Evolutionary conservation across 2,888 invertebrate species (phyloP).

Genomic region (Hypomecis punctinalis): DNA sequence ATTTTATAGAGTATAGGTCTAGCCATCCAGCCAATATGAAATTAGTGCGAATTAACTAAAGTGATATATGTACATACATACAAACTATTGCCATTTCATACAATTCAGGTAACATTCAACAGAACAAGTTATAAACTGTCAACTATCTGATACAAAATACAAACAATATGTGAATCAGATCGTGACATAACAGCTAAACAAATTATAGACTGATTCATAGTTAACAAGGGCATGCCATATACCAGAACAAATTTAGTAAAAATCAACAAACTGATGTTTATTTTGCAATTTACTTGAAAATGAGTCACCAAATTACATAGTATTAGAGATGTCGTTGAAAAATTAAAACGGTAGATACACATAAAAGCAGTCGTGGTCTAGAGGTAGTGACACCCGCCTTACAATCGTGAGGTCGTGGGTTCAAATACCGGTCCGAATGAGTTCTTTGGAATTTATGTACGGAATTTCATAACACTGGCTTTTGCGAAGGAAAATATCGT

Average conservation of each 20-base stretch:
- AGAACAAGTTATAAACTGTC: neutral
- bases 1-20: no score
- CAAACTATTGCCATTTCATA: no score
- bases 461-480: no score
- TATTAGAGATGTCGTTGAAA: conserved; percentile 21
- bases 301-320: conserved; percentile 40
- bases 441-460: no score
- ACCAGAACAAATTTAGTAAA: conserved; percentile 23
- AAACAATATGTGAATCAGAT: conserved; percentile 25
- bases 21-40: no score
- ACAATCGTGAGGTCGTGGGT: no score
- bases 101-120: neutral
- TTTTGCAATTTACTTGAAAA: conserved; percentile 33
- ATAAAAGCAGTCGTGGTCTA: no score
- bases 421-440: neutral
- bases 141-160: neutral
- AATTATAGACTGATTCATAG: conserved; percentile 21
- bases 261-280: conserved; percentile 30
- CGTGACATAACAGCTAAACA: conserved; percentile 17
- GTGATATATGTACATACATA: no score
- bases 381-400: no score
- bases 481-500: no score
- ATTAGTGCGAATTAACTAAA: no score
- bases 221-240: conserved; percentile 18
- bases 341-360: conserved; percentile 18